These are phyloP conservation scores for Acrocephalus arundinaceus DNA, from an alignment of 2,113 vertebrate genomes.

Conservation along the genomic window DNA sequence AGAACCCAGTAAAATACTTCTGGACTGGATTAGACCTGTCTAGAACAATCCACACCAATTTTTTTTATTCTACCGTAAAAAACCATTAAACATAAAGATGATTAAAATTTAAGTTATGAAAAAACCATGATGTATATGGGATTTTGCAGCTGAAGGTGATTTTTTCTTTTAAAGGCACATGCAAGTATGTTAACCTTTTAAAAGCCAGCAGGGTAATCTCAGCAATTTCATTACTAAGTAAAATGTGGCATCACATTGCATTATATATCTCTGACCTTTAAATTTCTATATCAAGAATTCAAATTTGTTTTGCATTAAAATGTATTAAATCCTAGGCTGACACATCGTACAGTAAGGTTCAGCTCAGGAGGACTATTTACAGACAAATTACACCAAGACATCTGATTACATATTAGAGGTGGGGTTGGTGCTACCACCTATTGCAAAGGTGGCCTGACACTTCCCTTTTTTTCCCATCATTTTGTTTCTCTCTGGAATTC, in stretches of 20 bases:
- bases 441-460: background rate
- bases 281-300: background rate
- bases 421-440: background rate
- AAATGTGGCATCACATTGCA: background rate
- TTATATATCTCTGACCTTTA: constrained; percentile 18
- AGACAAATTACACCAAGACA: background rate
- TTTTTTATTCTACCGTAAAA: background rate
- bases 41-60: background rate
- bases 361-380: background rate
- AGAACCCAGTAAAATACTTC: background rate
- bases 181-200: background rate
- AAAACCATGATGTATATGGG: background rate
- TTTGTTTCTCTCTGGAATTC: background rate
- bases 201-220: background rate
- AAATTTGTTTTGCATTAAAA: background rate
- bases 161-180: background rate
- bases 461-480: background rate
- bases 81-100: background rate
- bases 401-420: background rate
- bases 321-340: background rate
- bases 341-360: background rate
- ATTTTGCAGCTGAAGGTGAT: background rate
- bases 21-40: background rate
- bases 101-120: background rate
- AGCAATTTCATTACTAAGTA: constrained; percentile 9